phyloP scores from a whole-genome alignment of 2,797 vertebrate species.

The Chloroceryle inda region DNA sequence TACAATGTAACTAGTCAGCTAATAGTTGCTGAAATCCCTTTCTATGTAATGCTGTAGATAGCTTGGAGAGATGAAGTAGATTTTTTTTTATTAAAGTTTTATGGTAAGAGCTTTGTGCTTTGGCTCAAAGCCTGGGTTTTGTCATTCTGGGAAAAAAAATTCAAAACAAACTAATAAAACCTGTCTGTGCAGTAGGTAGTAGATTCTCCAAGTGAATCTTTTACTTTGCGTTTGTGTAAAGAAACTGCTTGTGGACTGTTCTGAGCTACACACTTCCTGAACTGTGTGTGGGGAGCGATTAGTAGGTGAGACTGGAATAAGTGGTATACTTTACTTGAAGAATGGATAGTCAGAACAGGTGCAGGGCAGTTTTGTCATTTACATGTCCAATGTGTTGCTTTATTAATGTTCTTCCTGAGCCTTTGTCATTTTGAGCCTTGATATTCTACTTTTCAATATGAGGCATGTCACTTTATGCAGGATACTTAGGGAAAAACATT shows the following conservation, averaged over 20 bases:
- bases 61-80: slow-evolving; percentile 17
- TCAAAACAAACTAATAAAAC: not conserved
- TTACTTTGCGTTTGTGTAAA: not conserved
- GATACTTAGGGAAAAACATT: not conserved
- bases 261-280: not conserved
- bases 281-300: not conserved
- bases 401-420: not conserved
- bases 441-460: not conserved
- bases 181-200: not conserved
- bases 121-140: slow-evolving; percentile 19
- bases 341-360: not conserved
- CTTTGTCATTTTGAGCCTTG: not conserved
- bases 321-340: not conserved
- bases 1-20: slow-evolving; percentile 17
- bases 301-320: not conserved
- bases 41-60: not conserved
- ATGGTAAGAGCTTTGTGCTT: not conserved
- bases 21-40: slow-evolving; percentile 28
- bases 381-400: not conserved
- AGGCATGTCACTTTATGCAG: not conserved
- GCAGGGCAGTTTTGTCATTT: not conserved
- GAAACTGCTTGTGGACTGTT: not conserved
- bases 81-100: slow-evolving; percentile 49
- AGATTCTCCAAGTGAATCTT: not conserved
- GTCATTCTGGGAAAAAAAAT: not conserved